A percentile compares a stretch with the other conserved stretches of the same genome.
These are phyloP conservation scores for Ammodramus savannarum DNA, from an alignment of 2,113 vertebrate species.

Conservation along the genomic window DNA sequence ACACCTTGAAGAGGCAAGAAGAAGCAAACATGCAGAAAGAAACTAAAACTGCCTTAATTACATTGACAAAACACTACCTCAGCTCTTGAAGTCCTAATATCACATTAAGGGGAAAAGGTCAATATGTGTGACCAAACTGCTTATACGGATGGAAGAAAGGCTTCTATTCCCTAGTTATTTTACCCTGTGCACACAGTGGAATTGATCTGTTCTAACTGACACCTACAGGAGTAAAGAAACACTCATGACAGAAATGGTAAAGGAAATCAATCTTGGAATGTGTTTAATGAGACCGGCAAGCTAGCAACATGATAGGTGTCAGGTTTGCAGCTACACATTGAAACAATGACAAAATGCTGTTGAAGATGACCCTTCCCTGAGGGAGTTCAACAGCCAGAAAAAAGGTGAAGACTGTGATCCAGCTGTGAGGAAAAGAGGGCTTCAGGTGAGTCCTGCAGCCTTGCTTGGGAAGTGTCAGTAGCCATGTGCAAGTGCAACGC, in stretches of 20 bases:
- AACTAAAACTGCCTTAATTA: background rate
- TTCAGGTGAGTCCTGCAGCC: background rate
- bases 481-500: background rate
- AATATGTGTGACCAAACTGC: background rate
- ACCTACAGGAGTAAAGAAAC: background rate
- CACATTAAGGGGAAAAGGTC: background rate
- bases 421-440: background rate
- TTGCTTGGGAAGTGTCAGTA: background rate
- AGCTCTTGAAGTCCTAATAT: background rate
- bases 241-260: background rate
- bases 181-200: background rate
- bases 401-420: background rate
- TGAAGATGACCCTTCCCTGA: background rate
- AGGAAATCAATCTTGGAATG: constrained; percentile 15
- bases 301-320: background rate
- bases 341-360: background rate
- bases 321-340: background rate
- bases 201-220: background rate
- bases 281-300: background rate
- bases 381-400: background rate
- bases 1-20: background rate
- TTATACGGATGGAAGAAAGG: background rate
- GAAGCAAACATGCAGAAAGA: background rate
- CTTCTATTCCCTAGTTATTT: background rate
- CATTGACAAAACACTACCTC: background rate